Evolutionary conservation across 2,888 invertebrate genomes (phyloP), one percentile per base, ranked within the genome.

Genomic region (Creontiades dilutus): DNA sequence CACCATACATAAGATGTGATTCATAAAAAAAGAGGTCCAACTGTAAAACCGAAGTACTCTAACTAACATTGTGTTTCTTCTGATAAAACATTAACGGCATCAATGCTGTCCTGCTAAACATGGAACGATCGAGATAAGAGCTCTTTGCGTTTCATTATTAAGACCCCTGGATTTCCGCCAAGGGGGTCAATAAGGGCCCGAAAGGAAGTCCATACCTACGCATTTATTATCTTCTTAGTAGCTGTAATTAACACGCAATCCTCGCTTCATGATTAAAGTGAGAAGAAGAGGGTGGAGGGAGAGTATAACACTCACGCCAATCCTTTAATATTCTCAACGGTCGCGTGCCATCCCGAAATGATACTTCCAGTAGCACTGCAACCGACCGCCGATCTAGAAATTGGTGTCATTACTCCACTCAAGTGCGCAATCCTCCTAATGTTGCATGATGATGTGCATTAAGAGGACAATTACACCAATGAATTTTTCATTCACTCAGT

Each of bases 181-280:
- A 5, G 14, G 52, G 14, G 52, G 52, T 57, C n/a, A n/a, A 57
- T 57, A n/a, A n/a, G n/a, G 1, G 57, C 7, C 7, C 19, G 68
- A 11, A 13, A 12, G 11, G 61, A 19, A 19, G 12, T 23, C 27
- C 82, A 19, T 23, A 23, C 46, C 52, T 82, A 48, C 52, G 82
- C 48, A 82, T 52, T 52, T 82, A 82, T 52, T 68, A 82, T 82
- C 52, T 23, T 68, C 68, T 68, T 68, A 11, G 68, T 82, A 19
- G 19, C 82, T 16, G 82, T 52, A 82, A 82, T 82, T 82, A 82
- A 47, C 82, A 82, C 82, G 82, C 82, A 82, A 82, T 52, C 82
- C 82, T 52, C n/a, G 4, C 82, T 82, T 52, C 52, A 52, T 82
- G 52, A 82, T 82, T 82, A 82, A 80, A 82, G 82, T 81, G 48